Evolutionary conservation across 2,888 invertebrate species (phyloP), one percentile per base, ranked within the genome.

Genomic region (Chesias legatella): DNA sequence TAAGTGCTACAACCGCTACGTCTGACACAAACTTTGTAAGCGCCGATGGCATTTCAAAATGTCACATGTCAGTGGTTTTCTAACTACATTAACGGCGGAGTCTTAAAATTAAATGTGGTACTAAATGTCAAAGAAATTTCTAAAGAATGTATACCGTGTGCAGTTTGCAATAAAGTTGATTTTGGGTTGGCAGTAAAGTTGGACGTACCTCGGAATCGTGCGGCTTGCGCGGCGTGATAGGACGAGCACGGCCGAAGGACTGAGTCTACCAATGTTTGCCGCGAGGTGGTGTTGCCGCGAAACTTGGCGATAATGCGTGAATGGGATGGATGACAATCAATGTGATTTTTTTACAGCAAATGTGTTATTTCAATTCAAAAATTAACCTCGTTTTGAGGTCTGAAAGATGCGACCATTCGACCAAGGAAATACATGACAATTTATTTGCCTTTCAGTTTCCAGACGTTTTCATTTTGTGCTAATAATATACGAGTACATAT

Each of bases 171-270:
- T 59, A 69, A 60, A 60, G 67, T 60, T 42, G 38, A 61, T 53
- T 59, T 58, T 73, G 49, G 67, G 53, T 48, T 68, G 58, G 42
- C 52, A 41, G 32, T 27, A 53, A 41, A 36, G 50, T 41, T 44
- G 36, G 43, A 50, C 56, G 43, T 53, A 53, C 51, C 56, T 43
- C 26, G 42, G 34, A 33, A 73, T 72, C 61, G 66, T 66, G 60
- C 13, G 13, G 13, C 13, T 17, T 17, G 13, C 5, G 65, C 74
- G 71, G 70, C 73, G 73, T 70, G 70, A 71, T 71, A 69, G 68
- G 64, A 63, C 77, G 74, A 65, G 62, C 65, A 65, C 77, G 66
- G 63, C 51, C 60, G 73, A 68, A 78, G 79, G 75, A 73, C 72
- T 66, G 66, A 67, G 62, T 63, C 59, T 60, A 61, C 70, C 67